These are phyloP conservation scores for Oxystoma pomonae DNA, from an alignment of 2,888 invertebrate genomes.

Conservation along the genomic window DNA sequence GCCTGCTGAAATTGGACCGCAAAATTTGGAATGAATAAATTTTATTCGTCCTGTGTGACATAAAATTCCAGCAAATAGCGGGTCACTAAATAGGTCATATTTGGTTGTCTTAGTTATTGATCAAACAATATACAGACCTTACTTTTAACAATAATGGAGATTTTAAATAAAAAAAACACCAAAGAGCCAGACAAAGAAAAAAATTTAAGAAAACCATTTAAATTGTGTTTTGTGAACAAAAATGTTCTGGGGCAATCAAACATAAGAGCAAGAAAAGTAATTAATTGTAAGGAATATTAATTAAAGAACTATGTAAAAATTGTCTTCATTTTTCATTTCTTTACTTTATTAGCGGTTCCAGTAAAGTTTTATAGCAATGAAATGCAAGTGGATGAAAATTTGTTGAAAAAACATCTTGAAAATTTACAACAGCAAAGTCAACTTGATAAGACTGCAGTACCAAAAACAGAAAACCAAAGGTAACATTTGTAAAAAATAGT, in stretches of 20 bases:
- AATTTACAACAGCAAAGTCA: conserved; percentile 37
- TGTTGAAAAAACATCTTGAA: conserved; percentile 35
- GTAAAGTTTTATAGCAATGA: conserved; percentile 40
- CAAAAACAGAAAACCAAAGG: conserved; percentile 46
- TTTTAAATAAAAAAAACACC: conserved; percentile 16
- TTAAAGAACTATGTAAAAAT: conserved; percentile 4
- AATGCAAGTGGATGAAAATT: conserved; percentile 25
- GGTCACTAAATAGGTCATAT: no score
- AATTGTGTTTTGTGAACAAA: conserved; percentile 39
- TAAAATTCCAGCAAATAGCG: no score
- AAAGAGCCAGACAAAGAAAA: conserved; percentile 24
- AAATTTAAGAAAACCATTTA: conserved; percentile 40
- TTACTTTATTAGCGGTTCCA: no score
- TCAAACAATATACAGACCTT: no score
- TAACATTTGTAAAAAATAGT: no score
- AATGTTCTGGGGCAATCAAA: conserved; percentile 32
- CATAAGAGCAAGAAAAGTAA: conserved; percentile 29
- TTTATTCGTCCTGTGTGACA: no score
- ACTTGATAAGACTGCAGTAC: conserved; percentile 37
- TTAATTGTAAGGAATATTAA: neutral
- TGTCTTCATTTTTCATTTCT: conserved; percentile 36
- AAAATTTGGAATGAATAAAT: no score
- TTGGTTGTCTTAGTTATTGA: no score
- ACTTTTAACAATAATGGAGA: no score
- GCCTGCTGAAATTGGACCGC: no score